Evolutionary conservation across 2,888 invertebrate species (phyloP), one percentile per base, ranked within the genome.

Genomic region (Perizoma flavofasciatum): DNA sequence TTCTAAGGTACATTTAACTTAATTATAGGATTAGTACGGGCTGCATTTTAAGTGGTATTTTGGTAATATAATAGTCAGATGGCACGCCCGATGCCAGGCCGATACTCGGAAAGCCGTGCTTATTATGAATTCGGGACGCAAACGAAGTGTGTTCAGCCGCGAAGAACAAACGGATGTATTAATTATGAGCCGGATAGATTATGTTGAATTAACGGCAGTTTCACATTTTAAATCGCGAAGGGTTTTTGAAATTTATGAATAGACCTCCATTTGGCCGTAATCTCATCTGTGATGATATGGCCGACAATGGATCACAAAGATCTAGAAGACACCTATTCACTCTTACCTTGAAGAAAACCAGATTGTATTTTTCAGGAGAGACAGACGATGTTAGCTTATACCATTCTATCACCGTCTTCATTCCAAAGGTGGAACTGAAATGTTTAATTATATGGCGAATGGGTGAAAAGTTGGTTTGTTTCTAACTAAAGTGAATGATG

Each of bases 61-160:
- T 85, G 89, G 90, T 90, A 91, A 90, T 89, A 89, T 89, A 89
- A 89, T 86, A 89, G 91, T 90, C 85, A 86, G 91, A 91, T 91
- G 88, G 91, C 88, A 91, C 90, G 90, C 86, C 81, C 82, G 91
- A 91, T 91, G 82, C 77, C 84, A 78, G 80, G 80, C 79, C 79
- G 85, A 86, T 92, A 91, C 91, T 86, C 81, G 86, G 90, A 92
- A 91, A 86, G 83, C 80, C 77, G 78, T 68, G 75, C 85, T 87
- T 83, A 92, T 91, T 91, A 87, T 81, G 84, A 83, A 92, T 90
- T 89, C 91, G 80, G 86, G 82, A 75, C 89, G 88, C 89, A 81
- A 69, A 79, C 81, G 65, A 69, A 81, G 82, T 83, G 83, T 83
- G 81, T 77, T 79, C 78, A 81, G 81, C 72, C 81, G 78, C 81